These are phyloP conservation scores for Zygothrica quintamaculata DNA, from an alignment of 2,888 invertebrate species.

Conservation along the genomic window DNA sequence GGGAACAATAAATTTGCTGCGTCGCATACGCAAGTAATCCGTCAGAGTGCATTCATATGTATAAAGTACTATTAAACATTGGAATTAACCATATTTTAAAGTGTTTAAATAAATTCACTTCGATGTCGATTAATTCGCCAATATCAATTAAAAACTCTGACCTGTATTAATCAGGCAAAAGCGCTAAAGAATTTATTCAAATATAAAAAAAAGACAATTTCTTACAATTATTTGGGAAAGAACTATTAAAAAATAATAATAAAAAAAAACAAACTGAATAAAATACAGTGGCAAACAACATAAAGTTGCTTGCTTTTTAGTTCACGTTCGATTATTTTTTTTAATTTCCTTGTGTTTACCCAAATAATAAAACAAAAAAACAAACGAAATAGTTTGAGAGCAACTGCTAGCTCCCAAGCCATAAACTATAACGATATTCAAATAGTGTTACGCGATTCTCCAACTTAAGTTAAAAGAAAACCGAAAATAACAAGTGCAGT, in stretches of 20 bases:
- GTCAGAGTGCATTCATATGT: slow-evolving; percentile 45
- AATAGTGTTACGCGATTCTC: slow-evolving; percentile 18
- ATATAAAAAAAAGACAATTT: slow-evolving; percentile 15
- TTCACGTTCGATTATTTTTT: slow-evolving; percentile 60
- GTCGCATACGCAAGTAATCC: slow-evolving; percentile 23
- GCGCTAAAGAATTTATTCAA: slow-evolving; percentile 19
- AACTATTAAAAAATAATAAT: slow-evolving; percentile 13
- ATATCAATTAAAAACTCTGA: slow-evolving; percentile 80
- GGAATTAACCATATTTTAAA: slow-evolving; percentile 12
- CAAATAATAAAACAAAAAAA: too few species aligned
- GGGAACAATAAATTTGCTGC: slow-evolving; percentile 8
- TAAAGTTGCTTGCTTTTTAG: slow-evolving; percentile 66
- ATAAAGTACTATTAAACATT: slow-evolving; percentile 26
- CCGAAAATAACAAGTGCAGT: slow-evolving; percentile 46
- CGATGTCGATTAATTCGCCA: slow-evolving; percentile 83
- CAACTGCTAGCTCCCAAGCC: slow-evolving; percentile 37
- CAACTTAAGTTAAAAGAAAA: slow-evolving; percentile 25
- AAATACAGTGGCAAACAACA: slow-evolving; percentile 29
- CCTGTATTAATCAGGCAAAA: slow-evolving; percentile 82
- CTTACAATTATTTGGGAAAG: slow-evolving; percentile 7
- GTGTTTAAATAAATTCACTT: slow-evolving; percentile 68
- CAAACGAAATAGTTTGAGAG: slow-evolving; percentile 47
- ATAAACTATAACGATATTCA: slow-evolving; percentile 14
- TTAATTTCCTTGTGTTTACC: slow-evolving; percentile 61
- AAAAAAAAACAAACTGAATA: slow-evolving; percentile 6